Conservation (phyloP, 2,797 vertebrate species). For the Pristis pectinata region DNA sequence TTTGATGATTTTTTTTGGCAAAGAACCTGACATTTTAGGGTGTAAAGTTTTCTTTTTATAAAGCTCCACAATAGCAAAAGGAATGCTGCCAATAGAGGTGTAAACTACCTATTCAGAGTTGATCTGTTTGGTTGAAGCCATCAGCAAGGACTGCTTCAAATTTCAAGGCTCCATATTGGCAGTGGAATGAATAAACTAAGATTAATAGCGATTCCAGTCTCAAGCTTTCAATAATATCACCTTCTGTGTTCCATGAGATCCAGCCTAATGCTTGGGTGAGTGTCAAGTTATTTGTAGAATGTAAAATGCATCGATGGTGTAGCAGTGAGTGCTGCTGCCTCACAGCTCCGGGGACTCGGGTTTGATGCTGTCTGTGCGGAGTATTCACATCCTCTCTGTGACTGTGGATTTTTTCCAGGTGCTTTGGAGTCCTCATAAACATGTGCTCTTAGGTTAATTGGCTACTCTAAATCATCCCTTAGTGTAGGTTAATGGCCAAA, state of each 20-base stretch:
- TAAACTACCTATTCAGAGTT: background rate
- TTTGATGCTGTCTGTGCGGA: too few relatives aligned
- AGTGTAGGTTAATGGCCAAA: too few relatives aligned
- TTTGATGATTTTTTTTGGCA: background rate
- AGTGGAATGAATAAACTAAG: background rate
- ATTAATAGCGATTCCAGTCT: background rate
- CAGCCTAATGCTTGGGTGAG: background rate
- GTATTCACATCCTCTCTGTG: too few relatives aligned
- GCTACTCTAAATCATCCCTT: too few relatives aligned
- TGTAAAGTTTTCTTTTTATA: background rate
- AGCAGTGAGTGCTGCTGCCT: too few relatives aligned
- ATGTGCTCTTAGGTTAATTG: too few relatives aligned
- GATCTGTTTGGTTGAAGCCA: background rate
- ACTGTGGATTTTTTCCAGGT: too few relatives aligned
- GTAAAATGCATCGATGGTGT: too few relatives aligned
- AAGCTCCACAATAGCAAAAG: background rate
- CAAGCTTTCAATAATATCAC: slow-evolving; percentile 7
- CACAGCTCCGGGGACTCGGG: too few relatives aligned
- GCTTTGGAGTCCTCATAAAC: too few relatives aligned
- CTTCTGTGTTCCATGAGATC: background rate
- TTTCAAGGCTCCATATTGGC: background rate
- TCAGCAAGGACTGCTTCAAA: background rate
- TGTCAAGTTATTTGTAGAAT: background rate
- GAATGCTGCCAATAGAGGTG: background rate
- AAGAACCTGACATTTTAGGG: background rate